These are phyloP conservation scores for Lordiphosa collinella DNA, from an alignment of 1,140 invertebrate genomes.

Conservation along the genomic window DNA sequence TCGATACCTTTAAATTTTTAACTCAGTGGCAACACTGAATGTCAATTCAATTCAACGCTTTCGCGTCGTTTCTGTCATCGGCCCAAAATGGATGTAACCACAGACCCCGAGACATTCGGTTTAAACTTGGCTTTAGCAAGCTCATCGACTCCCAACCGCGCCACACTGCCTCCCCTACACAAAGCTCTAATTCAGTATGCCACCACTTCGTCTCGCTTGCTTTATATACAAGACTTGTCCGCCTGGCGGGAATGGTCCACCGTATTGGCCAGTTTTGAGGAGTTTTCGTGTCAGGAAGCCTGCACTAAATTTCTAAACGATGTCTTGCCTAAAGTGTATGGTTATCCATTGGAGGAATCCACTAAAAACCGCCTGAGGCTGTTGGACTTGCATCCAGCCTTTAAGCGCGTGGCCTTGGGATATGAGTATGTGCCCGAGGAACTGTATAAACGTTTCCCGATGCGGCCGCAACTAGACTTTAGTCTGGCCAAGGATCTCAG, in stretches of 20 bases:
- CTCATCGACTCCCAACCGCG: not conserved
- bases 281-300: conserved; percentile 2
- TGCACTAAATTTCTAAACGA: conserved; percentile 11
- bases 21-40: not conserved
- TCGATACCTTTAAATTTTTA: not conserved
- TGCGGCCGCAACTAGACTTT: conserved; percentile 14
- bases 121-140: not conserved
- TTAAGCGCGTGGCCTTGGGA: conserved; percentile 5
- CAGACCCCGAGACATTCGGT: not conserved
- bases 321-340: conserved; percentile 20
- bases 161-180: not conserved
- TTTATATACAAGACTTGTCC: conserved; percentile 22
- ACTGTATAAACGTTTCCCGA: not conserved
- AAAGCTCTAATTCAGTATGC: conserved; percentile 15
- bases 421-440: conserved; percentile 13
- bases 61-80: too few species aligned
- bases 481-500: not conserved
- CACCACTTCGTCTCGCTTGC: conserved; percentile 3
- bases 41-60: too few species aligned
- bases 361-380: conserved; percentile 16
- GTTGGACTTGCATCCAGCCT: conserved; percentile 20
- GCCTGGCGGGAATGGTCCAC: conserved; percentile 2
- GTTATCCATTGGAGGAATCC: not conserved
- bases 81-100: not conserved
- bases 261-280: not conserved